These are phyloP conservation scores for Actinostola sp. DNA, from an alignment of 92 coral and sea anemone genomes.

Conservation along the genomic window DNA sequence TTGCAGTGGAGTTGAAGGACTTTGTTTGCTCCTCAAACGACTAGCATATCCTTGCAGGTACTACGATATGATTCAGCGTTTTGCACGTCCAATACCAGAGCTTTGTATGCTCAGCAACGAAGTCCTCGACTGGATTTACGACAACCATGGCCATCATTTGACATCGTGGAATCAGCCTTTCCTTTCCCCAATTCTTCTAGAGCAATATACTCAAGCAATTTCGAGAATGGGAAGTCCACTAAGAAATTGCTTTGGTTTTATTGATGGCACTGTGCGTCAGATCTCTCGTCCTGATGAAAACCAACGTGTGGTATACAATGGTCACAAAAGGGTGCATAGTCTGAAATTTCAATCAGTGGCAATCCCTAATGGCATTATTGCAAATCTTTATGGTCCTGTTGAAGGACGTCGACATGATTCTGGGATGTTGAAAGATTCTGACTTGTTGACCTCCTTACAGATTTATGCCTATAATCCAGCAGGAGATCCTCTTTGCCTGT, in stretches of 20 bases:
- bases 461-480: conserved; percentile 13
- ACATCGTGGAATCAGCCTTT: conserved; percentile 50
- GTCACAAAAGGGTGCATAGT: conserved; percentile 13
- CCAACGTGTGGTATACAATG: conserved; percentile 17
- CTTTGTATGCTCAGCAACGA: conserved; percentile 40
- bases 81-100: conserved; percentile 51
- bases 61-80: conserved; percentile 29
- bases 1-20: conserved; percentile 50
- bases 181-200: conserved; percentile 37
- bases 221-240: conserved; percentile 28
- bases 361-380: conserved; percentile 40
- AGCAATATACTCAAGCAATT: conserved; percentile 43
- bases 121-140: conserved; percentile 35
- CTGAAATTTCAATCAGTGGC: conserved; percentile 29
- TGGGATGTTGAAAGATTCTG: conserved; percentile 35
- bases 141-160: conserved; percentile 29
- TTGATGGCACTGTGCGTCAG: conserved; percentile 33
- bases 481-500: conserved; percentile 12
- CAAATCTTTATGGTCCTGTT: conserved; percentile 39
- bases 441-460: conserved; percentile 11
- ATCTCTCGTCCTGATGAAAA: conserved; percentile 32
- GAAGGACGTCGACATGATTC: conserved; percentile 39
- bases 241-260: conserved; percentile 44
- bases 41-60: conserved; percentile 52
- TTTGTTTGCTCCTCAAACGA: conserved; percentile 48